Evolutionary conservation across 1,140 invertebrate species (phyloP), one percentile per base, ranked within the genome.

Genomic region (Alviniconcha marisindica): DNA sequence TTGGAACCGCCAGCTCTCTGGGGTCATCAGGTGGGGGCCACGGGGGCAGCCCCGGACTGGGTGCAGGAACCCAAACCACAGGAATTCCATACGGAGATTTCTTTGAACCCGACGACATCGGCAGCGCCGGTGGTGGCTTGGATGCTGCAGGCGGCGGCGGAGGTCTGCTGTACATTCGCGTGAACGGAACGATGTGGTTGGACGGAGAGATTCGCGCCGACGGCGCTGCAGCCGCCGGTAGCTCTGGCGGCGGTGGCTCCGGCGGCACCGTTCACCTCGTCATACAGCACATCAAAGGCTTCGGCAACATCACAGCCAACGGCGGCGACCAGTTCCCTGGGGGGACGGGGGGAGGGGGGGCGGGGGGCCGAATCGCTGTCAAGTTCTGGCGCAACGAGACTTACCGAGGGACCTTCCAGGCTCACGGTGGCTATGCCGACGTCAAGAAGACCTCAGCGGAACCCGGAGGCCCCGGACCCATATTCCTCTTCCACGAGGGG

Each of bases 251-350:
- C 21, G 90, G 90, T 28, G 90, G 90, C 0, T 88, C 88, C 51
- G 90, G 88, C 18, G 90, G 90, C 15, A 88, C 87, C 69, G 87
- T 91, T 7, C 86, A 86, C 79, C 87, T 91, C 51, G 71, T 87
- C 28, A 87, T 86, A 28, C 15, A 88, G 38, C 44, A 84, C 36
- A 87, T 91, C 74, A 82, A 85, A 78, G 90, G 90, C 38, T 80
- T 87, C 44, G 90, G 89, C 28, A 89, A 88, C 76, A 88, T 91
- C 18, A 88, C 89, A n/a, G 86, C 87, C n/a, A 91, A 90, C 88
- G 90, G 90, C 15, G 90, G 90, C n/a, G 69, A 80, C 74, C 84
- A 85, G 33, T 89, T 85, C 60, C 31, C 77, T 15, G 69, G 51
- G 69, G 86, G 86, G 21, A 85, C 42, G 38, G 90, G 90, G 28